These are phyloP conservation scores for Porites cylindrica DNA, from an alignment of 92 coral and sea anemone genomes.

Conservation along the genomic window DNA sequence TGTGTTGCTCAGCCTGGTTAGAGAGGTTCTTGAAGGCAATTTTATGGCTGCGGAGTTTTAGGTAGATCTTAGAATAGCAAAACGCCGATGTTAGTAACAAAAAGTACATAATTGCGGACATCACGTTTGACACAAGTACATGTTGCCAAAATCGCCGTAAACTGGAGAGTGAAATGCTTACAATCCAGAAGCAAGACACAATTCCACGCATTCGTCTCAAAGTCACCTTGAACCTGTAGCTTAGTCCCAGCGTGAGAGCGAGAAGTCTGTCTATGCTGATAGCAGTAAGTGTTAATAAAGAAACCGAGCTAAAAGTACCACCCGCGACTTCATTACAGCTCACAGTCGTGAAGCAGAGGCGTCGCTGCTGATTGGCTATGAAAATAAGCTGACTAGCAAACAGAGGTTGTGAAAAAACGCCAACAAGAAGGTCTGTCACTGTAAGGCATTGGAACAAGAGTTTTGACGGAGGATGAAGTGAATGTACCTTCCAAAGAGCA, in stretches of 20 bases:
- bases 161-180: background rate
- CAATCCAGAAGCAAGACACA: background rate
- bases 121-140: background rate
- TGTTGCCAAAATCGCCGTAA: background rate
- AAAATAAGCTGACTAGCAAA: background rate
- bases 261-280: background rate
- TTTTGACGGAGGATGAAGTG: background rate
- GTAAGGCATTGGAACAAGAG: background rate
- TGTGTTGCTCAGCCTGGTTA: background rate
- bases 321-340: background rate
- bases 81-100: background rate
- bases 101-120: background rate
- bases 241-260: background rate
- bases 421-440: background rate
- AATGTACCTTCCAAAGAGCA: background rate
- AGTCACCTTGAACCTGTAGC: background rate
- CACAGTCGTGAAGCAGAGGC: background rate
- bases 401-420: background rate
- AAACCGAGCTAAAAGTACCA: background rate
- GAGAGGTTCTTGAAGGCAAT: background rate
- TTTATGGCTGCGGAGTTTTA: background rate
- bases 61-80: background rate
- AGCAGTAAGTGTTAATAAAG: background rate
- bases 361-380: background rate
- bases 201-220: background rate